These are phyloP conservation scores for Syncerus caffer DNA, from an alignment of 2,797 vertebrate genomes.

Conservation along the genomic window DNA sequence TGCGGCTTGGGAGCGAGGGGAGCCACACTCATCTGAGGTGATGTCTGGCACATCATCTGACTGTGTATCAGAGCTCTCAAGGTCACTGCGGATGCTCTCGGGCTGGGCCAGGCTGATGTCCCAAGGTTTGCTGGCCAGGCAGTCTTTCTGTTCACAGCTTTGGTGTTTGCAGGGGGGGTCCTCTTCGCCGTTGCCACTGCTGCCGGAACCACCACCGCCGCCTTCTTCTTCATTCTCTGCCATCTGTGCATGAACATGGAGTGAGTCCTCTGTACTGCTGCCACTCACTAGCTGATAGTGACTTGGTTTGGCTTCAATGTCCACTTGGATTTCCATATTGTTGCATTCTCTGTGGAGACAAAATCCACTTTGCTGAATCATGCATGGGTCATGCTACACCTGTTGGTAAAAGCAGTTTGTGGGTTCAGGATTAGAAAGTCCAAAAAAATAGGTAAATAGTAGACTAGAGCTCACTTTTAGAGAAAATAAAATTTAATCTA, in stretches of 20 bases:
- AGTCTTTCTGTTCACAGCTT: slow-evolving; percentile 89
- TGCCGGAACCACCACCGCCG: slow-evolving; percentile 74
- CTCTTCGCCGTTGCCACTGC: slow-evolving; percentile 81
- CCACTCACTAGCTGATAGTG: slow-evolving; percentile 95
- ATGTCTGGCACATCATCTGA: slow-evolving; percentile 97
- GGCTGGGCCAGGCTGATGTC: slow-evolving; percentile 97
- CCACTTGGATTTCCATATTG: slow-evolving; percentile 99
- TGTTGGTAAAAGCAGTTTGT: slow-evolving; percentile 55
- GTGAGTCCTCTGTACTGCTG: slow-evolving; percentile 90
- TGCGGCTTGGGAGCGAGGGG: slow-evolving; percentile 86
- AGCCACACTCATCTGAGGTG: slow-evolving; percentile 96
- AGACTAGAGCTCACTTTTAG: neutral
- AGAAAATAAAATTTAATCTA: slow-evolving; percentile 27
- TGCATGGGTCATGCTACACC: slow-evolving; percentile 29
- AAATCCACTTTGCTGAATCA: slow-evolving; percentile 57
- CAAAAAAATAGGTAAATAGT: slow-evolving; percentile 16
- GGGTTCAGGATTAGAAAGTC: slow-evolving; percentile 45
- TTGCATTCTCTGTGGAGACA: slow-evolving; percentile 91
- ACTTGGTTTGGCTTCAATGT: slow-evolving; percentile 98
- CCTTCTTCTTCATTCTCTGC: slow-evolving; percentile 91
- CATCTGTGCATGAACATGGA: slow-evolving; percentile 84
- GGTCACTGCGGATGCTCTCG: slow-evolving; percentile 97
- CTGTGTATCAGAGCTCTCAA: slow-evolving; percentile 98
- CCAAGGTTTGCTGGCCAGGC: slow-evolving; percentile 82
- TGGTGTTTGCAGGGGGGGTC: slow-evolving; percentile 83